Base-by-base conservation (phyloP, 2,797 vertebrate species). In the Mormyrus proboscirostris region DNA sequence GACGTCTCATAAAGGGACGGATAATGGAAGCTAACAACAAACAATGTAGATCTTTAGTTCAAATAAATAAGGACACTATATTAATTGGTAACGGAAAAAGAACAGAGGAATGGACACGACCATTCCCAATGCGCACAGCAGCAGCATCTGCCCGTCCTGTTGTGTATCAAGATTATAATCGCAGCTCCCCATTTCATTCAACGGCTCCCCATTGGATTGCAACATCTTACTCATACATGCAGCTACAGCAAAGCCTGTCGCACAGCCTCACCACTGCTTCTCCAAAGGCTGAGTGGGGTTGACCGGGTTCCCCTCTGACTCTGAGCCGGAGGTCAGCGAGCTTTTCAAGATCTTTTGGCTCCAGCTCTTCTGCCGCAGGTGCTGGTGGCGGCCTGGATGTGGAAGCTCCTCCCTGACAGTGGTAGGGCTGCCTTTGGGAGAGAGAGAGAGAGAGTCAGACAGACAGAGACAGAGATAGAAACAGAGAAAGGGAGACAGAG, bases 341-440 rank as follows among this genome's bases (percentile, higher is more conserved):
- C 88, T 86, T 79, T 90, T 92, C 91, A 98, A 92, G 62, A 95
- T 96, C 95, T 97, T 99, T 59, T 96, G 94, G 49, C 95, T 97
- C 98, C 98, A 98, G 94, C 96, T 98, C 93, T 97, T 98, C 93
- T 97, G 97, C 9, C 96, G 96, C 12, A 94, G 95, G 91, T 94
- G 96, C 92, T 95, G 95, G 88, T 94, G 93, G 0, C 0, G 88
- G 29, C 38, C 91, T 89, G 65, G 84, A 90, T 38, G 92, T 91
- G 65, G 89, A 0, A 29, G 4, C 16, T 97, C 98, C 59, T 99
- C 98, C 93, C 95, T 97, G 82, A 90, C 49, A 1, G 92, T 25
- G 10, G 92, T 92, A 2, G 93, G 88, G 47, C 95, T 99, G 98
- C 93, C 96, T 98, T 99, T 94, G 41, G 33, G 33, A 92, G 91